Evolutionary conservation across 2,888 invertebrate genomes (phyloP).

Genomic region (Crocallis elinguaria): DNA sequence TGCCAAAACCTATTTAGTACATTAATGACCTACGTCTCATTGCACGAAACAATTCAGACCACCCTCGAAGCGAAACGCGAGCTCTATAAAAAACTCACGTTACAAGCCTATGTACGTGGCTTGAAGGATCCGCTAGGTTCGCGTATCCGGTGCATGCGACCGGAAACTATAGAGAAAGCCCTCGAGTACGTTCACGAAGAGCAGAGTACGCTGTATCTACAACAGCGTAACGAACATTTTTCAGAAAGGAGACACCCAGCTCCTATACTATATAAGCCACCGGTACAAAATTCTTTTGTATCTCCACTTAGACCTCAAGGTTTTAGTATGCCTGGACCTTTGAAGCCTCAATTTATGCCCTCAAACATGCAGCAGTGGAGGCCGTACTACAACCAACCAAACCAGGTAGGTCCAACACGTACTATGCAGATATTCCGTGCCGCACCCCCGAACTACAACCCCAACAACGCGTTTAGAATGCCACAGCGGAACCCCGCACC

Average conservation of each 20-base stretch:
- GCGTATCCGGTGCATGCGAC: slow-evolving; percentile 42
- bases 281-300: too few species aligned
- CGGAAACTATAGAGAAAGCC: slow-evolving; percentile 36
- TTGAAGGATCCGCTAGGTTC: slow-evolving; percentile 37
- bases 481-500: background rate
- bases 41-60: slow-evolving; percentile 33
- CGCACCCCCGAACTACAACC: slow-evolving; percentile 26
- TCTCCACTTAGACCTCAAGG: too few species aligned
- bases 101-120: slow-evolving; percentile 39
- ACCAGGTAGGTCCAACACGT: background rate
- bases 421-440: slow-evolving; percentile 35
- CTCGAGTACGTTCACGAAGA: slow-evolving; percentile 41
- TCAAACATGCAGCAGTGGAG: background rate
- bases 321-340: background rate
- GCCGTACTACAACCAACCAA: background rate
- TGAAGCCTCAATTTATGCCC: background rate
- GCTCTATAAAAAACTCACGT: slow-evolving; percentile 38
- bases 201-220: slow-evolving; percentile 34
- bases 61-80: slow-evolving; percentile 33
- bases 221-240: slow-evolving; percentile 23
- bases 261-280: too few species aligned
- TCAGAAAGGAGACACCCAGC: background rate
- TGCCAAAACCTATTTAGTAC: slow-evolving; percentile 40
- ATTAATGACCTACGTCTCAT: slow-evolving; percentile 34
- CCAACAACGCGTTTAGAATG: slow-evolving; percentile 20